Conservation (phyloP, 1,140 invertebrate genomes). For the Brachionus sp. region DNA sequence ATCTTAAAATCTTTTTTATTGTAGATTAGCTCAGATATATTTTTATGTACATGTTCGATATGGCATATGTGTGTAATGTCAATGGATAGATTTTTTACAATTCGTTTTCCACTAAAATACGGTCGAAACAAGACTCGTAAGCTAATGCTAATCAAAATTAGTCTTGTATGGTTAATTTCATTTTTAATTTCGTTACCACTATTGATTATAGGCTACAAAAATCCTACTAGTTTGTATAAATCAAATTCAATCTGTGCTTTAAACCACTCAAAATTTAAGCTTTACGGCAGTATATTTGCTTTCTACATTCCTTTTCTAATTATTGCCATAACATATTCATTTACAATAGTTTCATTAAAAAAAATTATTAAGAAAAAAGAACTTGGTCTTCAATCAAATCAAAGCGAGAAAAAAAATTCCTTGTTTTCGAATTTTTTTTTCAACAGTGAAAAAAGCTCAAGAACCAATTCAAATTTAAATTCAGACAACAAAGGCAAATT, state of each 20-base stretch:
- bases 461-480: not conserved
- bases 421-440: slow-evolving; percentile 12
- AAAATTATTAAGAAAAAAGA: slow-evolving; percentile 45
- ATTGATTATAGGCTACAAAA: slow-evolving; percentile 73
- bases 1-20: slow-evolving; percentile 69
- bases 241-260: slow-evolving; percentile 67
- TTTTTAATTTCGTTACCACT: slow-evolving; percentile 81
- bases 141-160: slow-evolving; percentile 79
- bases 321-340: slow-evolving; percentile 85
- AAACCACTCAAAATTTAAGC: slow-evolving; percentile 75
- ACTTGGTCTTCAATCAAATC: not conserved
- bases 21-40: slow-evolving; percentile 88
- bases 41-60: slow-evolving; percentile 86
- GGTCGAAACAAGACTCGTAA: slow-evolving; percentile 80
- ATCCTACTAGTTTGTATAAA: slow-evolving; percentile 58
- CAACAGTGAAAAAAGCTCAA: not conserved
- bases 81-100: slow-evolving; percentile 70
- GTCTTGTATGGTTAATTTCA: slow-evolving; percentile 83
- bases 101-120: slow-evolving; percentile 81
- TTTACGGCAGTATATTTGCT: slow-evolving; percentile 84
- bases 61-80: slow-evolving; percentile 97
- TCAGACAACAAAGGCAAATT: not conserved
- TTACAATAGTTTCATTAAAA: slow-evolving; percentile 70
- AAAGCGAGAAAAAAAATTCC: not conserved
- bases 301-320: slow-evolving; percentile 91